These are phyloP conservation scores for Imbricaverruca yamaguchii DNA, from an alignment of 2,888 invertebrate genomes.

Conservation along the genomic window DNA sequence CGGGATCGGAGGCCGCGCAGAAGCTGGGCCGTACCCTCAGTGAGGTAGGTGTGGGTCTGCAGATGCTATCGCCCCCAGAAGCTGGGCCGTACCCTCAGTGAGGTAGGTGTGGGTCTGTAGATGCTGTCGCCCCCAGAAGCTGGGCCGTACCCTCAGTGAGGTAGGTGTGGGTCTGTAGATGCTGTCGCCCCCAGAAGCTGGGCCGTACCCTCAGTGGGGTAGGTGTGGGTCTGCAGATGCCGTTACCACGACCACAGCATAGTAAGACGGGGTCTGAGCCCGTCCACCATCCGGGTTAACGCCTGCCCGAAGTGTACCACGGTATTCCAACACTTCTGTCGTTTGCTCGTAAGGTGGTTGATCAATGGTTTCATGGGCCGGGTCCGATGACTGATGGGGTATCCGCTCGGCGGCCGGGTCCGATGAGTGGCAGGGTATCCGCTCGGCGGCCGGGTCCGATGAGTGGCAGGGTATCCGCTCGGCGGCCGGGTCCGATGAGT, in stretches of 20 bases:
- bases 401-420: no score
- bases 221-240: not conserved
- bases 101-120: constrained; percentile 25
- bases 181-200: constrained; percentile 17
- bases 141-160: constrained; percentile 31
- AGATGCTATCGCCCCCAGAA: constrained; percentile 19
- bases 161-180: constrained; percentile 21
- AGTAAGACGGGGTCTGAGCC: not conserved
- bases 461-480: no score
- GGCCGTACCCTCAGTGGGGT: constrained; percentile 31
- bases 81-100: constrained; percentile 29
- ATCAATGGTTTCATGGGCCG: no score
- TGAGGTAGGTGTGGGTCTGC: constrained; percentile 27
- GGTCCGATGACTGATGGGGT: no score
- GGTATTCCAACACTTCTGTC: no score
- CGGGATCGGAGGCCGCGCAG: constrained; percentile 18
- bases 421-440: no score
- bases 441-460: no score
- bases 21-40: constrained; percentile 28
- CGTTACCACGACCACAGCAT: not conserved
- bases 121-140: constrained; percentile 15
- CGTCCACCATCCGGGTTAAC: no score
- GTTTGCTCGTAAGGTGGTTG: no score
- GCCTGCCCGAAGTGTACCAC: no score
- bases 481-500: no score